Evolutionary conservation across 2,888 invertebrate species (phyloP).

Genomic region (Reticulitermes lucifugus): DNA sequence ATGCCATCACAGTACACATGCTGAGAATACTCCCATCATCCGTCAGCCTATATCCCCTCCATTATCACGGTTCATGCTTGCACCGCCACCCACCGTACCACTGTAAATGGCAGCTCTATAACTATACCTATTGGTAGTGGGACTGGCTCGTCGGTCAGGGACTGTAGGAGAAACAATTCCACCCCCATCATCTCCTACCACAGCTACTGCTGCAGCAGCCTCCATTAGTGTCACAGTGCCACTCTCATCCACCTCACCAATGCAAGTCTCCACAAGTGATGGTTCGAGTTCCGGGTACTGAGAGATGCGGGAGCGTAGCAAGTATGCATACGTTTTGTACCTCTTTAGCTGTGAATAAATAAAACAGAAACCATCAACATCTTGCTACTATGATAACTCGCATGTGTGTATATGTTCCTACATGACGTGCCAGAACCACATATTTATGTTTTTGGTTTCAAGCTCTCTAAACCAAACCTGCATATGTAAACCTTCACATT

Average conservation of each 20-base stretch:
- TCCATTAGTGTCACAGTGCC: constrained; percentile 45
- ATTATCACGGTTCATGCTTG: constrained; percentile 42
- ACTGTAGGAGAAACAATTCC: constrained; percentile 55
- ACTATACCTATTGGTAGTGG: constrained; percentile 75
- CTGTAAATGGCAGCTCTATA: constrained; percentile 76
- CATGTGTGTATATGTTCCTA: too few species aligned
- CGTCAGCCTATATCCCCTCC: constrained; percentile 80
- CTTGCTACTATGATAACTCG: too few species aligned
- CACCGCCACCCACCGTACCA: constrained; percentile 45
- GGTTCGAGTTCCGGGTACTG: constrained; percentile 62
- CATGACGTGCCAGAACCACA: too few species aligned
- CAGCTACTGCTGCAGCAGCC: constrained; percentile 67
- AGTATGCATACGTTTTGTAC: constrained; percentile 84
- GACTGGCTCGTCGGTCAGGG: constrained; percentile 56
- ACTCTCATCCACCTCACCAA: constrained; percentile 69
- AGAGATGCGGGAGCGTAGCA: constrained; percentile 77
- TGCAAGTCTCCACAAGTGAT: constrained; percentile 69
- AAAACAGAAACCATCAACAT: too few species aligned
- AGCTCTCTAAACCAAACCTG: too few species aligned
- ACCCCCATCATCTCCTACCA: constrained; percentile 62
- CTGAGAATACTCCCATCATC: constrained; percentile 85
- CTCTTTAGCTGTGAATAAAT: constrained; percentile 74
- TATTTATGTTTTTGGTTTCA: too few species aligned
- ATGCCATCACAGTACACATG: constrained; percentile 69
- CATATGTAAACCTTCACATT: too few species aligned